Evolutionary conservation across 2,797 vertebrate species (phyloP), one percentile per base, ranked within the genome.

Genomic region (Echiichthys vipera): DNA sequence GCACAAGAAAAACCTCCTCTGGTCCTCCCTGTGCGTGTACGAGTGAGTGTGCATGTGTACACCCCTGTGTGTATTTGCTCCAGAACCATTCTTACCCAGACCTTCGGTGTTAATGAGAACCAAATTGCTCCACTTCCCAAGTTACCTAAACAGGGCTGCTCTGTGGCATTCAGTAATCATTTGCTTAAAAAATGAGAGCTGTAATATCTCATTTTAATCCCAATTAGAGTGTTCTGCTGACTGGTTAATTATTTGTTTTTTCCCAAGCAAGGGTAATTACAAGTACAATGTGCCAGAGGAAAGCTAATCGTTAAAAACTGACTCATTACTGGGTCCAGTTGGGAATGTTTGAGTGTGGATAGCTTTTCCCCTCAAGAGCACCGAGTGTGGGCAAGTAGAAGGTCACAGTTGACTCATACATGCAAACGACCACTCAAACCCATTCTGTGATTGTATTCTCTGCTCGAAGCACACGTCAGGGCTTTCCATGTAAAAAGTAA

Each of bases 181-280:
- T 93, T 85, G 66, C 80, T 81, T 67, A 73, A 78, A 88, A 90
- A 80, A 89, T 89, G 84, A 92, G 91, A 87, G 87, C 90, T 89
- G 82, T 85, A 89, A 91, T 90, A 88, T 92, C 85, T 87, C 53
- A 80, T 91, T 93, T 92, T 90, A 90, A 91, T 92, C 88, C 91
- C 90, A 93, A 92, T 93, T 84, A 92, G 85, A 49, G 77, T 53
- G 79, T 92, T 91, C 86, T 91, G 91, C 90, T 93, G 90, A 92
- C 90, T 92, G 80, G 88, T 92, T 94, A 94, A 94, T 93, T 94
- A 92, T 94, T 94, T 93, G 85, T 93, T 94, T 94, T 61, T 89
- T 81, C 70, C 70, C 73, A 65, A 84, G 91, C 84, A 82, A 76
- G 90, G 85, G 87, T 93, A 94, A 94, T 94, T 93, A 89, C 77